phyloP scores from a whole-genome alignment of 2,113 vertebrate species.

The Tachuris rubrigastra region DNA sequence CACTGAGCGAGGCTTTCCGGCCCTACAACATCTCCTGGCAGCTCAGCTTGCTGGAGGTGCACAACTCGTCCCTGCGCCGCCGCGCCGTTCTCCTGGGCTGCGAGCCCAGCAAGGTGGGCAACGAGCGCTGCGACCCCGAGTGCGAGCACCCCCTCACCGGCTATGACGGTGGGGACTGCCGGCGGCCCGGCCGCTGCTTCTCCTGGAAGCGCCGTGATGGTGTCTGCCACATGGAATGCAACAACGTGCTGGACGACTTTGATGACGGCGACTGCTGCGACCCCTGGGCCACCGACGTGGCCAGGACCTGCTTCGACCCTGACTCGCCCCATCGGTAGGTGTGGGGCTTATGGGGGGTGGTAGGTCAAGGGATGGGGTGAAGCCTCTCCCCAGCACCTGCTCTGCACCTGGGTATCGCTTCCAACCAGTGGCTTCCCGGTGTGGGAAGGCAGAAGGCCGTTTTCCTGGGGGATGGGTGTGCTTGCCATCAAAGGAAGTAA shows the following conservation, averaged over 20 bases:
- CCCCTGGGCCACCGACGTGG: conserved; percentile 77
- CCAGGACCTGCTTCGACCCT: conserved; percentile 92
- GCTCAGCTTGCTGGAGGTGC: conserved; percentile 77
- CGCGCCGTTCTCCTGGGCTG: conserved; percentile 89
- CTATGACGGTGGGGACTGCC: conserved; percentile 91
- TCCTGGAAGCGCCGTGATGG: conserved; percentile 90
- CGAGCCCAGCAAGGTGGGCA: conserved; percentile 90
- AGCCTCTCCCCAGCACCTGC: rapidly evolving
- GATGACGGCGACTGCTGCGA: conserved; percentile 97
- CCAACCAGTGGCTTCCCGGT: rapidly evolving
- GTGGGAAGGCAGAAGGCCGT: neutral
- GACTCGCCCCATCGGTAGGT: conserved; percentile 88
- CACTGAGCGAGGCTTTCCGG: conserved; percentile 81
- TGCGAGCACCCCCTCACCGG: conserved; percentile 93
- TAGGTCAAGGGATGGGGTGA: rapidly evolving
- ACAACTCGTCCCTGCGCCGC: conserved; percentile 84
- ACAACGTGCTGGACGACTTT: conserved; percentile 91
- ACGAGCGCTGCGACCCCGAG: conserved; percentile 90
- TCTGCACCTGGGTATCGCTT: neutral
- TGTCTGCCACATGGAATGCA: conserved; percentile 89
- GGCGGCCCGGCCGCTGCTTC: conserved; percentile 84
- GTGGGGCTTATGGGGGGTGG: neutral
- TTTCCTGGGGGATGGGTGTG: rapidly evolving
- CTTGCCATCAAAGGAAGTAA: neutral
- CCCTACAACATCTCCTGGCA: conserved; percentile 92